phyloP scores from a whole-genome alignment of 2,797 vertebrate genomes.

The Melanotaenia nigrans region DNA sequence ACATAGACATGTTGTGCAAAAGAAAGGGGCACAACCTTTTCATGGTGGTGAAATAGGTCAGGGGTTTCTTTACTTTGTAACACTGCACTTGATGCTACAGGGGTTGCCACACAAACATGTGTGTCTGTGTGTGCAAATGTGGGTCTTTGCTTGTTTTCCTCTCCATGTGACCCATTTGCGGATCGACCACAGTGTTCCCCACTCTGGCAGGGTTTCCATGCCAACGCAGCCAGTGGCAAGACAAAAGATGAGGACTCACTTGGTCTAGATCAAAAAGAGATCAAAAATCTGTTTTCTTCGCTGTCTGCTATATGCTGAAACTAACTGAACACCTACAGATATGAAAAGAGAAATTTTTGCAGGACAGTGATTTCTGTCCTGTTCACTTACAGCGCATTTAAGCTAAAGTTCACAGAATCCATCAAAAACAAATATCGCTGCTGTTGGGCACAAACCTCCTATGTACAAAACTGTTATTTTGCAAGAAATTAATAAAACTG shows the following conservation, averaged over 20 bases:
- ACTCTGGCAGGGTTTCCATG: slow-evolving; percentile 82
- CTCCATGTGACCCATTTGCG: slow-evolving; percentile 84
- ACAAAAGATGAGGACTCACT: slow-evolving; percentile 80
- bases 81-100: slow-evolving; percentile 48
- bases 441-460: too few relatives aligned
- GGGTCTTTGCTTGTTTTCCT: slow-evolving; percentile 64
- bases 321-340: slow-evolving; percentile 10
- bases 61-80: slow-evolving; percentile 68
- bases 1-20: slow-evolving; percentile 58
- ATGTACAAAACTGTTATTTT: too few relatives aligned
- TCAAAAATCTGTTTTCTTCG: slow-evolving; percentile 29
- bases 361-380: neutral
- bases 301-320: slow-evolving; percentile 26
- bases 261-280: slow-evolving; percentile 64
- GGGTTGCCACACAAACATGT: slow-evolving; percentile 46
- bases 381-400: neutral
- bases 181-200: slow-evolving; percentile 82
- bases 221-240: slow-evolving; percentile 80
- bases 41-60: slow-evolving; percentile 67
- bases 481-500: too few relatives aligned
- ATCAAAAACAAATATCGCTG: too few relatives aligned
- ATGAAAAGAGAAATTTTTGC: neutral
- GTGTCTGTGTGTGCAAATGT: slow-evolving; percentile 20
- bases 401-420: neutral
- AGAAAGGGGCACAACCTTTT: slow-evolving; percentile 45